Percentiles rank a stretch among this genome's conserved stretches.
These are phyloP conservation scores for Tetramorium simillimum DNA, from an alignment of 1,140 invertebrate genomes.

Conservation along the genomic window DNA sequence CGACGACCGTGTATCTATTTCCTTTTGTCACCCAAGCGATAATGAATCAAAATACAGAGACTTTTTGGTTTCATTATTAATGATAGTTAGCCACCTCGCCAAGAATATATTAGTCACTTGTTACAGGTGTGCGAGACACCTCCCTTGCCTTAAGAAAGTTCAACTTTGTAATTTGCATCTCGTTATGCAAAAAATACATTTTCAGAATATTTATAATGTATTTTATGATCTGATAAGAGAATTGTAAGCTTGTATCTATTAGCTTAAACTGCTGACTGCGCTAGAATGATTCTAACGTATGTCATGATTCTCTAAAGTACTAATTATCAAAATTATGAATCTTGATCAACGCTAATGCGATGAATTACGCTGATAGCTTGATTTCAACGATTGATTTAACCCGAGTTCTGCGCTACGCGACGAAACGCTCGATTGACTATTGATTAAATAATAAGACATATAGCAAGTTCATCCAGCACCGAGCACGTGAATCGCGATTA, in stretches of 20 bases:
- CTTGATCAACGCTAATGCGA: constrained; percentile 1
- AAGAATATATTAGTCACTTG: constrained; percentile 71
- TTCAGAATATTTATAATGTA: constrained; percentile 1
- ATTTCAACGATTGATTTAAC: constrained; percentile 15
- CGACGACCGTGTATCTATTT: not conserved
- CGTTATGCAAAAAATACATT: constrained; percentile 25
- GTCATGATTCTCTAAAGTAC: constrained; percentile 50
- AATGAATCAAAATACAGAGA: constrained; percentile 41
- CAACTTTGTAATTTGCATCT: constrained; percentile 61
- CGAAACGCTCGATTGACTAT: constrained; percentile 42
- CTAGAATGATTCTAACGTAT: constrained; percentile 51
- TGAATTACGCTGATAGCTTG: constrained; percentile 1
- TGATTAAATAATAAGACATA: constrained; percentile 40
- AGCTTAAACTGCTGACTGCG: not conserved
- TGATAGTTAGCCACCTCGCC: constrained; percentile 62
- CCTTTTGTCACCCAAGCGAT: constrained; percentile 59
- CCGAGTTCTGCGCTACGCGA: constrained; percentile 26
- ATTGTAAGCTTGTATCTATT: constrained; percentile 13
- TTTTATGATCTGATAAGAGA: not conserved
- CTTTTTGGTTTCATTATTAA: constrained; percentile 49
- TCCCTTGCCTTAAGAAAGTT: constrained; percentile 53
- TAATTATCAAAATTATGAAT: constrained; percentile 43
- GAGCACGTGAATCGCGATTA: not conserved
- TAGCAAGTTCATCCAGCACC: constrained; percentile 61
- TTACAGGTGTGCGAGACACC: constrained; percentile 63